Percentiles rank a stretch among this genome's conserved stretches.
Evolutionary conservation across 2,113 vertebrate species (phyloP).

Genomic region (Aviceda subcristata): DNA sequence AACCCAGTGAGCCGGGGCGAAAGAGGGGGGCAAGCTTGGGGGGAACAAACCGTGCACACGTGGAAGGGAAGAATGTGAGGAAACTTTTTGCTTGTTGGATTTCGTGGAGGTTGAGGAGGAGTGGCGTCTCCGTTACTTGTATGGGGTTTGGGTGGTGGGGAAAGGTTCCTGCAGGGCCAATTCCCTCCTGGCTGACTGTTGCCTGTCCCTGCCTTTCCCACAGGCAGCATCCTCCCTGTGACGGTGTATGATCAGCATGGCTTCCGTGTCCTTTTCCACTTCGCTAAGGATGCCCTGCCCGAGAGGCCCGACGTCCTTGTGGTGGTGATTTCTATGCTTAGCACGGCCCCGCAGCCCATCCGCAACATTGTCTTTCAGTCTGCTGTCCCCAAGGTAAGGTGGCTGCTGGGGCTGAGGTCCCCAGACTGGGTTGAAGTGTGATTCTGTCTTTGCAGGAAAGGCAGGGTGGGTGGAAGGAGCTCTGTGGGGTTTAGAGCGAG

Average conservation of each 20-base stretch:
- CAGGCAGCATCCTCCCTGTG: constrained; percentile 93
- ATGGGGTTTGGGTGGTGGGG: background rate
- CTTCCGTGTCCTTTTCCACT: constrained; percentile 93
- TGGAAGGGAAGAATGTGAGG: background rate
- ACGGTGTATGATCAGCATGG: constrained; percentile 93
- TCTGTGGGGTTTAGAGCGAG: background rate
- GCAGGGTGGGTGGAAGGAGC: background rate
- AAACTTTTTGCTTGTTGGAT: background rate
- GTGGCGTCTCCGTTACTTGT: background rate
- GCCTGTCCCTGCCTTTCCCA: background rate
- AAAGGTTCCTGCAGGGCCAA: background rate
- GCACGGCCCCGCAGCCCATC: constrained; percentile 88
- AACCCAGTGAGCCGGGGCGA: constrained; percentile 84
- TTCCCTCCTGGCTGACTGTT: background rate
- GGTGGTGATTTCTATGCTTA: constrained; percentile 97
- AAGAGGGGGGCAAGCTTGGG: background rate
- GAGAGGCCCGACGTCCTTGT: constrained; percentile 89
- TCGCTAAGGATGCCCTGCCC: constrained; percentile 85
- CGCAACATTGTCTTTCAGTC: constrained; percentile 94
- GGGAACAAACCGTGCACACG: background rate
- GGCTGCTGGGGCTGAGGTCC: background rate
- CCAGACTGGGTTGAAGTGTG: background rate
- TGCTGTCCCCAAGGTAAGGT: constrained; percentile 90
- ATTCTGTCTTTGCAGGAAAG: background rate
- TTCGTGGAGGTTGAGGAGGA: background rate